phyloP scores from a whole-genome alignment of 1,140 invertebrate genomes.

The Lepidotrigona ventralis region DNA sequence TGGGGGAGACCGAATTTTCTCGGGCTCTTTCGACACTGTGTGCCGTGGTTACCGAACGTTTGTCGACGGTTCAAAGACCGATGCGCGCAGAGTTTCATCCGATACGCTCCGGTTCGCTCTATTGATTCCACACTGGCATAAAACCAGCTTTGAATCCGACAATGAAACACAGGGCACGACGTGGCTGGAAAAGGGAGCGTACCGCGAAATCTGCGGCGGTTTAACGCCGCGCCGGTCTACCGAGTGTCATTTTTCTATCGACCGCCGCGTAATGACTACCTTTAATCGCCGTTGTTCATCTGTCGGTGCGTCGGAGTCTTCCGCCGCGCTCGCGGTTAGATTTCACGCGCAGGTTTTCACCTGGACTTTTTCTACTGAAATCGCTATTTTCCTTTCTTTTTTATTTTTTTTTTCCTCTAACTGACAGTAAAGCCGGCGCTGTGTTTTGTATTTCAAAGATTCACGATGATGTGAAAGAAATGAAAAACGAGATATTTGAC shows the following conservation, averaged over 20 bases:
- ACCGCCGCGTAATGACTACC: neutral
- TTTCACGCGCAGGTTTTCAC: too few species aligned
- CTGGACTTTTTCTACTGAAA: too few species aligned
- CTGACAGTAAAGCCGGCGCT: too few species aligned
- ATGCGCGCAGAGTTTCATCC: constrained; percentile 38
- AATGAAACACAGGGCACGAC: constrained; percentile 48
- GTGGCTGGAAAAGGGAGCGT: constrained; percentile 24
- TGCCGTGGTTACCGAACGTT: constrained; percentile 25
- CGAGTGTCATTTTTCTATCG: neutral
- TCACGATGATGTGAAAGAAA: too few species aligned
- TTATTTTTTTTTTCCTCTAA: too few species aligned
- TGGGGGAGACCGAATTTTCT: neutral
- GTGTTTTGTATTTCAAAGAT: too few species aligned
- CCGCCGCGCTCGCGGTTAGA: too few species aligned
- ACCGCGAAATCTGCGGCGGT: neutral
- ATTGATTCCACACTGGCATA: constrained; percentile 52
- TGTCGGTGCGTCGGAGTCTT: too few species aligned
- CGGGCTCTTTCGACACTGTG: neutral
- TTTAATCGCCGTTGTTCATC: neutral
- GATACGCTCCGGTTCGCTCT: constrained; percentile 20
- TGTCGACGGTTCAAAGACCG: constrained; percentile 55
- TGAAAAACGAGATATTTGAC: too few species aligned
- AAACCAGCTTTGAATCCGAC: constrained; percentile 60
- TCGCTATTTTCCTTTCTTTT: too few species aligned
- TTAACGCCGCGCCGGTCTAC: neutral